Evolutionary conservation across 2,113 vertebrate genomes (phyloP).

Genomic region (Dicaeum eximium): DNA sequence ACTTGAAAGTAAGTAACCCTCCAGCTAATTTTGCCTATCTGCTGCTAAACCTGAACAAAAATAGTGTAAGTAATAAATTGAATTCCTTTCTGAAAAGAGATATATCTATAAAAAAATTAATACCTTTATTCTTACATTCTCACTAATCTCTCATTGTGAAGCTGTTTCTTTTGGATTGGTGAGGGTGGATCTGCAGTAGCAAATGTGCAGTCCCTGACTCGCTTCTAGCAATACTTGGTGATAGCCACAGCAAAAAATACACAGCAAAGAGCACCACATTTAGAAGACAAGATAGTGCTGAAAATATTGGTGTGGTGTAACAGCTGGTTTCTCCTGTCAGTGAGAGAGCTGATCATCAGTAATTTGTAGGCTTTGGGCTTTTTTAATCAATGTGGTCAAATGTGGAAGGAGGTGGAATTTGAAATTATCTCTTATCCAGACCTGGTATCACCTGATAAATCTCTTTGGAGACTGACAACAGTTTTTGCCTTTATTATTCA

Average conservation of each 20-base stretch:
- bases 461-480: background rate
- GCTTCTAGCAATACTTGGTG: background rate
- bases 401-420: background rate
- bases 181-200: background rate
- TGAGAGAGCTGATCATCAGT: background rate
- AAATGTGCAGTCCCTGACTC: background rate
- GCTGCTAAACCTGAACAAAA: background rate
- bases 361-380: background rate
- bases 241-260: background rate
- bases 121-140: background rate
- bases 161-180: background rate
- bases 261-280: background rate
- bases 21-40: conserved; percentile 6
- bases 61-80: background rate
- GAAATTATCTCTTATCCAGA: background rate
- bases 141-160: background rate
- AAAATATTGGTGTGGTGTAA: background rate
- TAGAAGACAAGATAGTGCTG: background rate
- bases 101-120: background rate
- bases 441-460: background rate
- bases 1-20: background rate
- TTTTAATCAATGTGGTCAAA: background rate
- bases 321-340: background rate
- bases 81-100: background rate
- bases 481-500: background rate